These are phyloP conservation scores for Coptodon bakossiorum DNA, from an alignment of 2,113 vertebrate species.

Conservation along the genomic window DNA sequence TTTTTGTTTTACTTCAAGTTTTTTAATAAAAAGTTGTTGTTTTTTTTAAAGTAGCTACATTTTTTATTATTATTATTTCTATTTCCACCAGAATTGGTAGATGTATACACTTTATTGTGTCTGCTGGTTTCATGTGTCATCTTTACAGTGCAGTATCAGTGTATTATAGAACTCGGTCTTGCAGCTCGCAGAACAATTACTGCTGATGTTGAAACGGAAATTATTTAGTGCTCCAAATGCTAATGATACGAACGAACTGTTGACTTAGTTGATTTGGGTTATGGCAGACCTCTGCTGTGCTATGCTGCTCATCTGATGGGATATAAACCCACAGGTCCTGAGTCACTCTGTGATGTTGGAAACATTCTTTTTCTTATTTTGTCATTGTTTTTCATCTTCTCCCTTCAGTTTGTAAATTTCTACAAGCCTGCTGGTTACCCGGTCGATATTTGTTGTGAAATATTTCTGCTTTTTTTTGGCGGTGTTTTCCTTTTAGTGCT, in stretches of 20 bases:
- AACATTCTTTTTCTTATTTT: not conserved
- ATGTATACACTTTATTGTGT: not conserved
- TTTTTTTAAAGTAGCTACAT: not conserved
- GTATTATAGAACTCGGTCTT: not conserved
- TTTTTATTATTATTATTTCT: not conserved
- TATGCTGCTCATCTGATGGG: not conserved
- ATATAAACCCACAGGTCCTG: not conserved
- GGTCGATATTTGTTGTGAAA: not conserved
- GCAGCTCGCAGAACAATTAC: not conserved
- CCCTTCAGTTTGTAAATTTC: not conserved
- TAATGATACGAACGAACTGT: not conserved
- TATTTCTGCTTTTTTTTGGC: not conserved
- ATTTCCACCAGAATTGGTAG: not conserved
- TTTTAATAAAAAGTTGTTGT: not conserved
- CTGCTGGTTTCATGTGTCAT: not conserved
- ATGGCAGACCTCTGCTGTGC: not conserved
- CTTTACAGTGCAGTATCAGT: not conserved
- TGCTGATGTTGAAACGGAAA: not conserved
- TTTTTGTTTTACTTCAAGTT: not conserved
- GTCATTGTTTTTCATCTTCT: not conserved
- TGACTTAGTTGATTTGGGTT: not conserved
- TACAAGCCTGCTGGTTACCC: not conserved
- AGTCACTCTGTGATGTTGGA: not conserved
- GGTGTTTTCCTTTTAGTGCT: slow-evolving; percentile 6
- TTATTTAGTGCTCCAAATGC: not conserved